Evolutionary conservation across 2,797 vertebrate species (phyloP).

Genomic region (Eutrigla gurnardus): DNA sequence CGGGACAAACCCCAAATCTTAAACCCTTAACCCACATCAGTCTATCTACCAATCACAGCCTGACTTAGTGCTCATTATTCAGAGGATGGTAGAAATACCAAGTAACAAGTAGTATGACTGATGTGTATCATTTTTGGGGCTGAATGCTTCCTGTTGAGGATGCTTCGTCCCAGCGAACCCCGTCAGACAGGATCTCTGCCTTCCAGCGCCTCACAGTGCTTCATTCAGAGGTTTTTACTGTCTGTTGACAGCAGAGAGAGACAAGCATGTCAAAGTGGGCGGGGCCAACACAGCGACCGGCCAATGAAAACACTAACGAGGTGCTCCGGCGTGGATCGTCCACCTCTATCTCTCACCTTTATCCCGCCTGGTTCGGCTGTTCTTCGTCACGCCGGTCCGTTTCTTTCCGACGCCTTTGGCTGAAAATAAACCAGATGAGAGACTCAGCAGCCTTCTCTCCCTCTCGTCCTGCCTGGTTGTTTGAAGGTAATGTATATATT

Average conservation of each 20-base stretch:
- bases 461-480: slow-evolving; percentile 29
- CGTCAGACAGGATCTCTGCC: slow-evolving; percentile 1
- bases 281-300: slow-evolving; percentile 14
- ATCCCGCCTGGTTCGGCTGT: slow-evolving; percentile 9
- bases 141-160: not conserved
- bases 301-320: slow-evolving; percentile 54
- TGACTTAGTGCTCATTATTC: too few relatives aligned
- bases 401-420: slow-evolving; percentile 35
- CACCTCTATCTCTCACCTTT: not conserved
- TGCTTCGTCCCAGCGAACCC: not conserved
- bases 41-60: too few relatives aligned
- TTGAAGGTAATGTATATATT: slow-evolving; percentile 57
- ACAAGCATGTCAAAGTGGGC: slow-evolving; percentile 27
- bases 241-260: slow-evolving; percentile 53
- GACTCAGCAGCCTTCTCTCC: slow-evolving; percentile 9
- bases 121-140: not conserved
- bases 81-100: not conserved
- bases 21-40: too few relatives aligned
- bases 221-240: slow-evolving; percentile 52
- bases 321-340: slow-evolving; percentile 19
- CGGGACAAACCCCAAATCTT: too few relatives aligned
- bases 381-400: slow-evolving; percentile 29
- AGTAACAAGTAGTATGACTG: not conserved
- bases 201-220: slow-evolving; percentile 32
- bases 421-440: slow-evolving; percentile 23